These are phyloP conservation scores for Zaprionus capensis DNA, from an alignment of 1,140 invertebrate genomes.

Conservation along the genomic window DNA sequence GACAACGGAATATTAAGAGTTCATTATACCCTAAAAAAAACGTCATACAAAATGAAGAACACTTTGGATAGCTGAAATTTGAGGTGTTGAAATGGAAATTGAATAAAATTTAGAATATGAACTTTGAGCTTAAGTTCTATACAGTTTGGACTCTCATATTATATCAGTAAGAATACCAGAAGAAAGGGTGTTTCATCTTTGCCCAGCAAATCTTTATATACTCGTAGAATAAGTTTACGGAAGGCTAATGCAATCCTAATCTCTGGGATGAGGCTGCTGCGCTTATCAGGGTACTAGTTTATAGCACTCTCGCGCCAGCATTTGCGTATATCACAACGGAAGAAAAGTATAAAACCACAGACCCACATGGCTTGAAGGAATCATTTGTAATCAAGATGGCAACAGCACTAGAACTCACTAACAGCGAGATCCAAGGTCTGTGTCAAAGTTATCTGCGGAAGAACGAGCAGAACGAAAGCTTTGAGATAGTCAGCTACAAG, in stretches of 20 bases:
- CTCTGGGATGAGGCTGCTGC: neutral
- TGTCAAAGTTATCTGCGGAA: slow-evolving; percentile 84
- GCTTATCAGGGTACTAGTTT: slow-evolving; percentile 48
- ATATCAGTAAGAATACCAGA: neutral
- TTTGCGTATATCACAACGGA: slow-evolving; percentile 4
- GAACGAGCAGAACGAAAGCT: slow-evolving; percentile 56
- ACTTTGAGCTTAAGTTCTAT: neutral
- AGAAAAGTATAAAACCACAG: slow-evolving; percentile 45
- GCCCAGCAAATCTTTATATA: no score
- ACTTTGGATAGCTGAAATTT: neutral
- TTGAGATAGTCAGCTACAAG: slow-evolving; percentile 68
- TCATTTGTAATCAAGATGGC: slow-evolving; percentile 74
- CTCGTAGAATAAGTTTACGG: neutral
- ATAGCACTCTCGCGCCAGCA: slow-evolving; percentile 26
- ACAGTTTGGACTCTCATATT: no score
- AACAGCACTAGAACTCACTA: slow-evolving; percentile 85
- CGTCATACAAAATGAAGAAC: neutral
- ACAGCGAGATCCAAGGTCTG: slow-evolving; percentile 83
- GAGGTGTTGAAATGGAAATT: neutral
- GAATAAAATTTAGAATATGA: neutral
- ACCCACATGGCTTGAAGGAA: neutral
- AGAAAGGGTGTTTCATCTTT: slow-evolving; percentile 15
- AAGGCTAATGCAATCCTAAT: slow-evolving; percentile 9
- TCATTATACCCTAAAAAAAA: slow-evolving; percentile 4
- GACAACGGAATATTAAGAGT: slow-evolving; percentile 22